Evolutionary conservation across 2,888 invertebrate species (phyloP).

Genomic region (Cryptophagus acutangulus): DNA sequence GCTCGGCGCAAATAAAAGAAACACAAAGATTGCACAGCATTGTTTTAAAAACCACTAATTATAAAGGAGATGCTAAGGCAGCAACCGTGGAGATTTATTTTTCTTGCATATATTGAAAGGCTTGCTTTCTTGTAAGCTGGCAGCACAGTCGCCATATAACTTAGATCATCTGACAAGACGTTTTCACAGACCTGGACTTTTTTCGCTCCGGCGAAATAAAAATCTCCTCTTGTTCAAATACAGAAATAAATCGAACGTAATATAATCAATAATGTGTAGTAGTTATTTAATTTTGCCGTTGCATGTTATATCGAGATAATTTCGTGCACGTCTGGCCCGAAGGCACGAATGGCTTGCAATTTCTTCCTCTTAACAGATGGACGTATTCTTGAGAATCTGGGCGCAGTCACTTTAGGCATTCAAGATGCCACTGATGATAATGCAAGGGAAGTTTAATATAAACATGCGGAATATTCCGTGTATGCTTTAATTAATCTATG

Average conservation of each 20-base stretch:
- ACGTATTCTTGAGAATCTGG: constrained; percentile 22
- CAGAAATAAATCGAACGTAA: too few species aligned
- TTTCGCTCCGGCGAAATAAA: too few species aligned
- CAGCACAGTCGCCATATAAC: constrained; percentile 47
- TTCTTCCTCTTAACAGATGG: constrained; percentile 17
- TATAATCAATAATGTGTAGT: too few species aligned
- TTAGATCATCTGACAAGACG: constrained; percentile 46
- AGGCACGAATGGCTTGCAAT: constrained; percentile 7
- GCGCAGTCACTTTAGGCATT: constrained; percentile 17
- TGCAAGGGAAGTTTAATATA: too few species aligned
- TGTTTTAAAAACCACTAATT: constrained; percentile 50
- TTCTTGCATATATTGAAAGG: constrained; percentile 47
- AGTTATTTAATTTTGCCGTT: too few species aligned
- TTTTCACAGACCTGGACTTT: constrained; percentile 36
- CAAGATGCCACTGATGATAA: too few species aligned
- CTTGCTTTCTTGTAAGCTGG: constrained; percentile 41
- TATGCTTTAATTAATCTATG: too few species aligned
- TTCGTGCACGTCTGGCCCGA: constrained; percentile 30
- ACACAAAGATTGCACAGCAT: too few species aligned
- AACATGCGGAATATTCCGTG: too few species aligned
- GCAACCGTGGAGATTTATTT: constrained; percentile 46
- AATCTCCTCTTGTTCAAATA: too few species aligned
- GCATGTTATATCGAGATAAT: constrained; percentile 36
- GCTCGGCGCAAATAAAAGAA: too few species aligned
- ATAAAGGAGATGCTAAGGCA: constrained; percentile 43